Base-by-base conservation (phyloP, 2,797 vertebrate species). In the Oreochromis mossambicus region DNA sequence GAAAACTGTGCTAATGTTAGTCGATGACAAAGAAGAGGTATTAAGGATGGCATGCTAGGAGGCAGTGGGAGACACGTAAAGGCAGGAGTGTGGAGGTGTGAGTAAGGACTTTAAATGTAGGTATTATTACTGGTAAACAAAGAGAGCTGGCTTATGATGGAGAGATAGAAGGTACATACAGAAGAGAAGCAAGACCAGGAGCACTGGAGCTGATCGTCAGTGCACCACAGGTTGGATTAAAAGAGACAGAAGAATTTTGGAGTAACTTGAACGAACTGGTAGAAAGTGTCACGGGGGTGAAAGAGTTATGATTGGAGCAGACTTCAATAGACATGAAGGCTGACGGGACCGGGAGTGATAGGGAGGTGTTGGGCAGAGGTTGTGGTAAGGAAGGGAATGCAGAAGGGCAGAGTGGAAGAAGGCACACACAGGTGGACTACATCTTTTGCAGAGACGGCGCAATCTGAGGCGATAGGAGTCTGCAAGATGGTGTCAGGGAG, bases 371-470 rank as follows among this genome's bases (percentile, higher is more conserved):
- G 17, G 58, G 10, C 58, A 63, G 32, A 36, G 17, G 32, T 63
- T 36, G 10, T 63, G 17, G 58, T 63, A 63, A 63, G 17, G 1
- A 63, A 36, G 36, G 17, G 12, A 63, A 63, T n/a, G 17, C 58
- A 63, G 58, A 63, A 36, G 2, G 58, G 32, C 32, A 36, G 58
- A 61, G 58, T 36, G 58, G 58, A 61, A 12, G 58, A 61, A 63
- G 32, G 58, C 0, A n/a, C 32, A 61, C 32, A n/a, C 17, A 1
- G 58, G 32, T 61, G 32, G 6, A n/a, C 17, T 63, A 63, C 4
- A 36, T 0, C 32, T 61, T 36, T 63, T 36, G 10, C 17, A n/a
- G 32, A 0, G 6, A 12, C n/a, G n/a, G 6, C 0, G 17, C 6
- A 61, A 61, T 36, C 6, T 61, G 32, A 61, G n/a, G 58, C 32